phyloP scores from a whole-genome alignment of 2,888 invertebrate species.

The Branchipolynoe longqiensis region DNA sequence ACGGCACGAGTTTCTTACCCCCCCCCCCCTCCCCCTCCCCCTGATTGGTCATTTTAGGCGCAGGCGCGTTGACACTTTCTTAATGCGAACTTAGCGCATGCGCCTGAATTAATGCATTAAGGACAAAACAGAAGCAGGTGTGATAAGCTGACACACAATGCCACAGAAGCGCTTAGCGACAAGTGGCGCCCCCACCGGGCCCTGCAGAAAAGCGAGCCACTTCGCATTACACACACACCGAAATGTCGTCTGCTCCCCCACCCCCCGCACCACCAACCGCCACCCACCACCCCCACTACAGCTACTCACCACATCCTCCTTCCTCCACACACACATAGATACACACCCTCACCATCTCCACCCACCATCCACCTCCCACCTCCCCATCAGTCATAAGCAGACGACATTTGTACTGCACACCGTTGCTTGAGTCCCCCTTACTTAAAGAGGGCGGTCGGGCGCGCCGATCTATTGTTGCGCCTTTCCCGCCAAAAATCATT shows the following conservation, averaged over 20 bases:
- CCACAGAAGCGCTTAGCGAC: conserved; percentile 1
- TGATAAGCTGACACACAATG: conserved; percentile 36
- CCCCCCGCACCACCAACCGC: no score
- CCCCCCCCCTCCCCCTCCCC: no score
- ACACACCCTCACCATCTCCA: no score
- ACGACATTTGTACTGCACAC: no score
- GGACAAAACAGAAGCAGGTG: conserved; percentile 49
- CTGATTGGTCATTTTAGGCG: conserved; percentile 11
- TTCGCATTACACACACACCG: neutral
- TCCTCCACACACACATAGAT: no score
- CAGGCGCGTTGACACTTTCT: conserved; percentile 47
- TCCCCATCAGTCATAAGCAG: no score
- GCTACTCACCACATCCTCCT: no score
- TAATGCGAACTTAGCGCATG: conserved; percentile 47
- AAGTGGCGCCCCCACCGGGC: conserved; percentile 1
- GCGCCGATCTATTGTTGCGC: neutral
- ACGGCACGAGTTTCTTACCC: conserved; percentile 38
- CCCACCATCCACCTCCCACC: no score
- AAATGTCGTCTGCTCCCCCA: neutral
- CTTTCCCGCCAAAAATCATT: no score
- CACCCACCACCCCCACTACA: no score
- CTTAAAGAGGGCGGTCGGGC: neutral
- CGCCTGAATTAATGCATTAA: conserved; percentile 52
- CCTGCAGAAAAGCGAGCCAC: conserved; percentile 2
- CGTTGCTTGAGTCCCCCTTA: neutral